These are phyloP conservation scores for Pseudomyrmex flavicornis DNA, from an alignment of 1,140 invertebrate genomes.

Conservation along the genomic window DNA sequence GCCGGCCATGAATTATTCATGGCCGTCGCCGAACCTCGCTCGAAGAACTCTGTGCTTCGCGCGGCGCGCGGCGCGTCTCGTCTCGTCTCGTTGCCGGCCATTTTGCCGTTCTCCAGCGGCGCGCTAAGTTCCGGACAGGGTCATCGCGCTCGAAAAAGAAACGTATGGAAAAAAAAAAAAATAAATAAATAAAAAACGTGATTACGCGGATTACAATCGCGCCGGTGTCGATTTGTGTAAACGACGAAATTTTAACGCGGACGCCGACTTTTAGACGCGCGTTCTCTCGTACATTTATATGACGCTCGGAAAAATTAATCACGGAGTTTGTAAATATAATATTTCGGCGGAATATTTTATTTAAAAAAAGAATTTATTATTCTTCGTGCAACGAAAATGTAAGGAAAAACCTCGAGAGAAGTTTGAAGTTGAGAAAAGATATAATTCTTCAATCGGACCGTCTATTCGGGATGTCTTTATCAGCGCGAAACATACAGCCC, in stretches of 20 bases:
- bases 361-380: too few species aligned
- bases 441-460: neutral
- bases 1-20: slow-evolving; percentile 84
- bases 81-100: slow-evolving; percentile 29
- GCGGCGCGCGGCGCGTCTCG: neutral
- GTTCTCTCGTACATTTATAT: neutral
- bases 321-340: too few species aligned
- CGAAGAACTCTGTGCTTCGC: slow-evolving; percentile 12
- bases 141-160: slow-evolving; percentile 21
- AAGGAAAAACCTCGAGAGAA: too few species aligned
- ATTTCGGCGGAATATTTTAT: too few species aligned
- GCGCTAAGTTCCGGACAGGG: slow-evolving; percentile 41
- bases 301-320: too few species aligned
- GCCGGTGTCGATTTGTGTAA: neutral
- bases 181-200: too few species aligned
- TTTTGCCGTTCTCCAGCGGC: slow-evolving; percentile 42
- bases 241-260: too few species aligned
- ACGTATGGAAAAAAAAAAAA: neutral
- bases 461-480: neutral
- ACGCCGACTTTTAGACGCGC: neutral
- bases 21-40: slow-evolving; percentile 80
- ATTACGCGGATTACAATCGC: slow-evolving; percentile 34
- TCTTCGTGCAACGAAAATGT: too few species aligned
- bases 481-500: neutral
- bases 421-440: neutral